Percentiles rank a stretch among this genome's conserved stretches.
Evolutionary conservation across 64 coral and sea anemone species (phyloP).

Genomic region (Pachyseris speciosa): DNA sequence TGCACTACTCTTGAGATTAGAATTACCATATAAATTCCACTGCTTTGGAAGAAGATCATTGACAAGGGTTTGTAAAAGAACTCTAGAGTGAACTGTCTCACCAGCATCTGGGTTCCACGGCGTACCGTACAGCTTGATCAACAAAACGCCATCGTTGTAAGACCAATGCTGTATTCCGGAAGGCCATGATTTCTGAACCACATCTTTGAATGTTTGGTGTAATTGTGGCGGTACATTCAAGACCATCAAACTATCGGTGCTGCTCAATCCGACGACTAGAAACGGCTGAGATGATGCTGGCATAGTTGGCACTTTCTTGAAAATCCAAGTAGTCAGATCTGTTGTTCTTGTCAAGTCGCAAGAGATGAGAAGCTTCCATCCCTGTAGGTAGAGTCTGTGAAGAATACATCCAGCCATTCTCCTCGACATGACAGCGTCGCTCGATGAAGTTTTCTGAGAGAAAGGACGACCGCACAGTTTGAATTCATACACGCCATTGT

Average conservation of each 20-base stretch:
- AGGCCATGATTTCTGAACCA: constrained; percentile 38
- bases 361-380: constrained; percentile 48
- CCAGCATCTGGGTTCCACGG: constrained; percentile 48
- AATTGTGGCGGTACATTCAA: constrained; percentile 54
- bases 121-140: constrained; percentile 62
- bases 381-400: constrained; percentile 15
- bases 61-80: constrained; percentile 40
- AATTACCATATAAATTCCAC: constrained; percentile 47
- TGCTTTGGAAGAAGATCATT: constrained; percentile 29
- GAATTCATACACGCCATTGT: constrained; percentile 1
- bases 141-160: not conserved
- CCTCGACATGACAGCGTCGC: not conserved
- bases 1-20: constrained; percentile 61
- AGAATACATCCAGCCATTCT: constrained; percentile 45
- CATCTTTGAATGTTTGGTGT: constrained; percentile 29
- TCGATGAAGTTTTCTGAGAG: not conserved
- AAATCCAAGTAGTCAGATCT: constrained; percentile 43
- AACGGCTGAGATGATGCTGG: constrained; percentile 6
- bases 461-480: constrained; percentile 56
- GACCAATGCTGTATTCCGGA: constrained; percentile 59
- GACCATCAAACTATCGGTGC: constrained; percentile 58
- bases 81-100: constrained; percentile 64
- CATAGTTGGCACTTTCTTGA: constrained; percentile 1
- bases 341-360: constrained; percentile 27
- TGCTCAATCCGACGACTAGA: constrained; percentile 61